Base-by-base conservation (phyloP, 2,888 invertebrate genomes). In the Brachyptera putata region DNA sequence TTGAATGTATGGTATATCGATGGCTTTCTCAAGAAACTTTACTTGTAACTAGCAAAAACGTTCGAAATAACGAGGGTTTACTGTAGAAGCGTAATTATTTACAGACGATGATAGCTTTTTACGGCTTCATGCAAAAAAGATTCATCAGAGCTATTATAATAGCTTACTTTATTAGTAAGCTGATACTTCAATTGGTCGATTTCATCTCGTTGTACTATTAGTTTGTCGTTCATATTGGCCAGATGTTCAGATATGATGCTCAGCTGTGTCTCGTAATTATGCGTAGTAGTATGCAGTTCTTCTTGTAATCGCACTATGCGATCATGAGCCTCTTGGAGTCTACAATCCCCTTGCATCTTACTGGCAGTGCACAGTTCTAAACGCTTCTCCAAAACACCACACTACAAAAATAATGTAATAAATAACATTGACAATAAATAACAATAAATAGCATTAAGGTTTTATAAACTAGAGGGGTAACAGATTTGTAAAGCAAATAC, bases 141-240 rank as follows among this genome's bases (percentile, higher is more conserved):
- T n/a, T n/a, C n/a, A n/a, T n/a, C n/a, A n/a, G n/a, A n/a, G n/a
- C n/a, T n/a, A n/a, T n/a, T n/a, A n/a, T n/a, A n/a, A n/a, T n/a
- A n/a, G n/a, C 5, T 30, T 16, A 53, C 53, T 22, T 53, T 53
- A 21, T 53, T 36, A n/a, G n/a, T 30, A 60, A 81, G 75, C 71
- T 83, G 82, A 69, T 84, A 85, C 67, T 81, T 82, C 30, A 88
- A 75, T 64, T 80, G 80, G 67, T 89, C 85, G 67, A 91, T 87
- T 72, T 87, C 83, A 75, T 92, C 91, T 71, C 88, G 86, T 71
- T 91, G 90, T 57, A 76, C 75, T 21, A 94, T 85, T 53, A 96
- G 81, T 76, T 91, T 93, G 68, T 95, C 95, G 75, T 88, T 88
- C 79, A 89, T 83, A 56, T 83, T 82, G 16, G 87, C 87, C 68